Base-by-base conservation (phyloP, 2,888 invertebrate genomes). In the Drosophila fungiperda region DNA sequence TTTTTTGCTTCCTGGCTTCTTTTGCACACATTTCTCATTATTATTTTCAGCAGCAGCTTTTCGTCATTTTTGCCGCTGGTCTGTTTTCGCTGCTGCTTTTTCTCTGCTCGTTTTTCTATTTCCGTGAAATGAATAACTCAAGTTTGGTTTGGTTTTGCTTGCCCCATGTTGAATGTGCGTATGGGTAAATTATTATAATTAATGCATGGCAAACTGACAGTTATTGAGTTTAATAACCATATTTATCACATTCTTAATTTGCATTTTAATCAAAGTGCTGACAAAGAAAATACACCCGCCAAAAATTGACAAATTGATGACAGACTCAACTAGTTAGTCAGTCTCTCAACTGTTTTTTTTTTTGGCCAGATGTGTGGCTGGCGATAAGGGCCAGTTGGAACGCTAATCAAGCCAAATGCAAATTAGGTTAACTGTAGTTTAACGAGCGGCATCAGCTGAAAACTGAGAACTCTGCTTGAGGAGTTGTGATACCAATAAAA, bases 371-470 rank as follows among this genome's bases (percentile, higher is more conserved):
- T 68, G 61, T 75, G 68, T 50, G 74, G 68, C 45, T 29, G 48
- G 60, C 40, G 68, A 80, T 70, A 80, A 67, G 55, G 48, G 52
- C 61, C 60, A 60, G 52, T 45, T 65, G 54, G 68, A 72, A 58
- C 54, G 66, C 72, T 75, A 82, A 74, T 84, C 78, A 76, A 83
- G 80, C 61, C 68, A 69, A 79, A 89, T 87, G 78, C 79, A 89
- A 89, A 90, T 86, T 63, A 65, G 78, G 71, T 80, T 89, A 89
- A 86, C 88, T 73, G 90, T 80, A 66, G 63, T 75, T 85, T 83
- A 86, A 86, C 82, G 80, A 80, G 74, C 45, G 23, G 8, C 23
- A 45, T 45, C 23, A 45, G 20, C 45, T 23, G 20, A 3, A 7
- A 45, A 72, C 58, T 50, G 58, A 68, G 66, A 82, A 48, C 58